Conservation (phyloP, 2,797 vertebrate genomes). For the Brachyalestes nurse region DNA sequence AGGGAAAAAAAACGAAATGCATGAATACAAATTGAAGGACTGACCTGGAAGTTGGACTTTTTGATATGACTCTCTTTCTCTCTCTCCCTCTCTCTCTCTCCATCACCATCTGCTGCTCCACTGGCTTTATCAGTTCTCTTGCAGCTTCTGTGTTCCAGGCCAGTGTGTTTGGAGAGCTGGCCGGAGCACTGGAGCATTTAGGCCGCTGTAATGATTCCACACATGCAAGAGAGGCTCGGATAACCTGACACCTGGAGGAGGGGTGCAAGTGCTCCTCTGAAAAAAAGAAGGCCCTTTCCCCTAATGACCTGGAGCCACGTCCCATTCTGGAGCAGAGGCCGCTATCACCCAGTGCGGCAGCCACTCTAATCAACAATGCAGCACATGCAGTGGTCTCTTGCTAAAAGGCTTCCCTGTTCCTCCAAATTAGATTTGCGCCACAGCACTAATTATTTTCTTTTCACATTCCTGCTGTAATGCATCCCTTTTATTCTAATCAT, state of each 20-base stretch:
- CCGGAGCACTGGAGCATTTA: constrained; percentile 70
- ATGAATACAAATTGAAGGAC: constrained; percentile 55
- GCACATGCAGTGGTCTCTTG: constrained; percentile 45
- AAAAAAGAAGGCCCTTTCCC: constrained; percentile 18
- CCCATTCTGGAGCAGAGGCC: constrained; percentile 48
- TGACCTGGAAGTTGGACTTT: constrained; percentile 53
- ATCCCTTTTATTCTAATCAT: constrained; percentile 63
- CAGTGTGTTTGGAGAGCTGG: constrained; percentile 68
- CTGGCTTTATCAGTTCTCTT: constrained; percentile 68
- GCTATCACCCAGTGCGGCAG: constrained; percentile 41
- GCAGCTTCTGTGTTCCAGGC: constrained; percentile 70
- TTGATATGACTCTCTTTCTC: constrained; percentile 29
- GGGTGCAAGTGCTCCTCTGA: constrained; percentile 21
- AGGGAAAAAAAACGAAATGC: constrained; percentile 38
- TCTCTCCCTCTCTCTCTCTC: constrained; percentile 23
- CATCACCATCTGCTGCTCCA: constrained; percentile 31
- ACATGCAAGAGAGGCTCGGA: constrained; percentile 53
- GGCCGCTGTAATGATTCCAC: constrained; percentile 63
- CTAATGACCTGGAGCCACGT: constrained; percentile 56
- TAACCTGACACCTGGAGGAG: constrained; percentile 43
- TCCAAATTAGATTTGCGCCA: constrained; percentile 63
- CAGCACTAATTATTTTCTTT: constrained; percentile 65
- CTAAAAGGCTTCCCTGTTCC: constrained; percentile 57
- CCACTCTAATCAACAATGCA: constrained; percentile 58
- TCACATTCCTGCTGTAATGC: constrained; percentile 58